phyloP scores from a whole-genome alignment of 1,140 invertebrate genomes.

The Notospermus geniculatus region DNA sequence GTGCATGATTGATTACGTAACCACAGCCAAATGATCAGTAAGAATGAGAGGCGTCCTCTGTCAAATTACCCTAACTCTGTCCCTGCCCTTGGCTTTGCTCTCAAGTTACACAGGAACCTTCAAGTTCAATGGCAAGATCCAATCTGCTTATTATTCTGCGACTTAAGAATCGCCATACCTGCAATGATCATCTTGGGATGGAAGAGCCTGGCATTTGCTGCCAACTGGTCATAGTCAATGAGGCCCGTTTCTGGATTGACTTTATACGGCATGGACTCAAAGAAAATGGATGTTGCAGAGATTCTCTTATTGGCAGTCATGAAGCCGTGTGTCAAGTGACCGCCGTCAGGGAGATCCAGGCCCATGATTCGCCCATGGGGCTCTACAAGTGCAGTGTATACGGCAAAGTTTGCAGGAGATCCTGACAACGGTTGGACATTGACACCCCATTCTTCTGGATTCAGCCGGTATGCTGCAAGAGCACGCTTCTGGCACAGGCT shows the following conservation, averaged over 20 bases:
- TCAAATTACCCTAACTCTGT: too few species aligned
- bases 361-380: conserved; percentile 98
- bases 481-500: conserved; percentile 81
- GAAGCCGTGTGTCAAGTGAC: conserved; percentile 91
- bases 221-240: conserved; percentile 91
- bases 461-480: conserved; percentile 79
- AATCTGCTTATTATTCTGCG: not conserved
- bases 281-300: conserved; percentile 96
- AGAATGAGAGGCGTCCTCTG: too few species aligned
- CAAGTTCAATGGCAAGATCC: not conserved
- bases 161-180: conserved; percentile 48
- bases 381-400: conserved; percentile 65
- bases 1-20: too few species aligned
- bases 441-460: conserved; percentile 88
- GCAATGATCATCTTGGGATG: conserved; percentile 93
- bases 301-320: conserved; percentile 88
- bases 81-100: too few species aligned
- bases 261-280: conserved; percentile 98
- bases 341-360: conserved; percentile 92
- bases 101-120: too few species aligned
- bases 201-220: conserved; percentile 79
- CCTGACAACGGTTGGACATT: conserved; percentile 98
- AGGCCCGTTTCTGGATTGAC: conserved; percentile 80
- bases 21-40: too few species aligned
- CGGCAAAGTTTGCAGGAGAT: conserved; percentile 95